Conservation (phyloP, 2,888 invertebrate species). For the Drosophila paranaensis region DNA sequence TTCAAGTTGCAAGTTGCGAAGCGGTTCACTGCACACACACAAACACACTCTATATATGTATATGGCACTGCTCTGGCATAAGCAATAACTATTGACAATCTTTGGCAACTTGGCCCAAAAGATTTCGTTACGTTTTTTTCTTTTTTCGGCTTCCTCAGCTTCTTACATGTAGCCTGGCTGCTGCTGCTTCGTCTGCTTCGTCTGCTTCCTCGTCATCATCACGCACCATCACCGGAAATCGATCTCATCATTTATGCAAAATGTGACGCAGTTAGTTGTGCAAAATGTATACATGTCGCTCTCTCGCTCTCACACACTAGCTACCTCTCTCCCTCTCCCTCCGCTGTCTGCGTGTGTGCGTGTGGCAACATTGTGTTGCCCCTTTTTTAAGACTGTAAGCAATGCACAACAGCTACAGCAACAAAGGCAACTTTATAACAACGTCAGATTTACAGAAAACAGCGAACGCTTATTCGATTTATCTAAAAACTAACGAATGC, state of each 20-base stretch:
- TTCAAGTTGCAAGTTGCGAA: conserved; percentile 54
- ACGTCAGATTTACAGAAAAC: conserved; percentile 45
- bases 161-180: neutral
- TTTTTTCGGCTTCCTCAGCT: neutral
- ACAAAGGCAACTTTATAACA: conserved; percentile 45
- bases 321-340: neutral
- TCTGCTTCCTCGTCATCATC: conserved; percentile 43
- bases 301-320: neutral
- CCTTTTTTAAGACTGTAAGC: conserved; percentile 35
- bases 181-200: neutral
- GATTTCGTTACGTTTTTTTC: conserved; percentile 32
- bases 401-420: conserved; percentile 14
- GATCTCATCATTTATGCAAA: conserved; percentile 80
- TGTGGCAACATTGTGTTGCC: conserved; percentile 39
- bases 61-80: conserved; percentile 28
- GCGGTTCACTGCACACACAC: conserved; percentile 49
- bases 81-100: conserved; percentile 79
- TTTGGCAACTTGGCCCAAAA: conserved; percentile 67
- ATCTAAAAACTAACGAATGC: neutral
- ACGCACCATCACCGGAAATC: conserved; percentile 76
- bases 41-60: conserved; percentile 19
- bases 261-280: conserved; percentile 79
- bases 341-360: too few species aligned
- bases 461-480: neutral
- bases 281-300: conserved; percentile 67